phyloP scores from a whole-genome alignment of 2,888 invertebrate species.

The Zygothrica quintamaculata region DNA sequence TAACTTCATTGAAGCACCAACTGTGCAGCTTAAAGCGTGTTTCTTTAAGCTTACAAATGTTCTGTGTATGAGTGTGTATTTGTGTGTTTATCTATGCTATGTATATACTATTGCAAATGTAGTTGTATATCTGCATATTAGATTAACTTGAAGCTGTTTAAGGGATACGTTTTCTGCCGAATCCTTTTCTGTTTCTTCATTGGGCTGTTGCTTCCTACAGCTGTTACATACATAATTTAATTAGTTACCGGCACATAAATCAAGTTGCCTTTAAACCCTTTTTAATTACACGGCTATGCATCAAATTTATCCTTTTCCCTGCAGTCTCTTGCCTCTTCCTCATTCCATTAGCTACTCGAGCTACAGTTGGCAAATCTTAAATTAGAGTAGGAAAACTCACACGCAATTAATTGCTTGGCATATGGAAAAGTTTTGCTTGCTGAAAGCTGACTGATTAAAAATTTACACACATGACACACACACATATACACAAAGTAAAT shows the following conservation, averaged over 20 bases:
- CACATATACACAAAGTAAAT: constrained; percentile 20
- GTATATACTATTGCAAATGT: too few relatives aligned
- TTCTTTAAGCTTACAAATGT: too few relatives aligned
- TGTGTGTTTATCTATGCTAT: too few relatives aligned
- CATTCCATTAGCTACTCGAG: not conserved
- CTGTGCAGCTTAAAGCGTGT: too few relatives aligned
- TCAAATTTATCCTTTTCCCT: constrained; percentile 44
- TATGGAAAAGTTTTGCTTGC: constrained; percentile 69
- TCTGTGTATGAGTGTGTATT: too few relatives aligned
- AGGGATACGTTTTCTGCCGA: not conserved
- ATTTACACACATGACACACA: constrained; percentile 56
- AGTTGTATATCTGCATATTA: too few relatives aligned
- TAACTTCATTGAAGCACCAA: too few relatives aligned
- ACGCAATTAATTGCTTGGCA: constrained; percentile 73
- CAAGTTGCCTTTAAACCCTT: constrained; percentile 72
- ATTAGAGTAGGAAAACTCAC: constrained; percentile 41
- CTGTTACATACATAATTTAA: constrained; percentile 63
- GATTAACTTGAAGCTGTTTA: not conserved
- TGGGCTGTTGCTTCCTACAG: constrained; percentile 2
- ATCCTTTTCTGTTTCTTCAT: not conserved
- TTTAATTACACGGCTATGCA: constrained; percentile 72
- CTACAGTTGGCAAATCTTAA: constrained; percentile 26
- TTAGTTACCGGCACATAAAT: constrained; percentile 69
- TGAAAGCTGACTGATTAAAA: constrained; percentile 77
- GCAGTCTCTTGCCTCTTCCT: not conserved